phyloP scores from a whole-genome alignment of 2,888 invertebrate species.

The Pristionchus mayeri region DNA sequence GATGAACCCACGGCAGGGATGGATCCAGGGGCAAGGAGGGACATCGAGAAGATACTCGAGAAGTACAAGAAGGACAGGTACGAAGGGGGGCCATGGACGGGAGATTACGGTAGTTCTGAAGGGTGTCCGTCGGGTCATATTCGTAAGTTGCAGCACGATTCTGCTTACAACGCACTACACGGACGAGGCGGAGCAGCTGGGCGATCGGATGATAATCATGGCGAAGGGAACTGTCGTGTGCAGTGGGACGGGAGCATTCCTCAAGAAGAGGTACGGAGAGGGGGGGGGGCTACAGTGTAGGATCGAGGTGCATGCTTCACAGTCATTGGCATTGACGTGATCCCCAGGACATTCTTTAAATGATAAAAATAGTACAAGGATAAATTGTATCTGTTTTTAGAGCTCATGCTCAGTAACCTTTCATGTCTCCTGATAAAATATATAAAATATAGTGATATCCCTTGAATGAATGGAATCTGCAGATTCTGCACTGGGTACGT shows the following conservation, averaged over 20 bases:
- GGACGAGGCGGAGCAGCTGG: slow-evolving; percentile 74
- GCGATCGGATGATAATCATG: slow-evolving; percentile 72
- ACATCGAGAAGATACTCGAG: slow-evolving; percentile 63
- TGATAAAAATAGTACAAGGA: too few species aligned
- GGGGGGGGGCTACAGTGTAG: background rate
- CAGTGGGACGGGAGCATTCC: slow-evolving; percentile 65
- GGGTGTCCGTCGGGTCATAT: background rate
- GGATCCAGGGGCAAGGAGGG: slow-evolving; percentile 60
- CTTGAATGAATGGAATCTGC: background rate
- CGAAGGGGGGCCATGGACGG: background rate
- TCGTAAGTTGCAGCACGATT: slow-evolving; percentile 58
- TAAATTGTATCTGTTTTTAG: too few species aligned
- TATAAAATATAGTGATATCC: too few species aligned
- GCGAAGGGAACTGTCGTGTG: slow-evolving; percentile 67
- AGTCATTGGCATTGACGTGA: too few species aligned
- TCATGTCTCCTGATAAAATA: too few species aligned
- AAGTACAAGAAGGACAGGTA: slow-evolving; percentile 58
- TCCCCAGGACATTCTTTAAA: too few species aligned
- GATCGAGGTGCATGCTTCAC: background rate
- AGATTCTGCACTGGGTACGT: slow-evolving; percentile 71
- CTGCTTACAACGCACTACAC: slow-evolving; percentile 75
- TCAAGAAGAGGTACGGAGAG: slow-evolving; percentile 60
- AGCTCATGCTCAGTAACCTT: too few species aligned
- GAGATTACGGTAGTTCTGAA: background rate
- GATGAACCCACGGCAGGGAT: slow-evolving; percentile 73